These are phyloP conservation scores for Leucania comma DNA, from an alignment of 2,888 invertebrate genomes.

Conservation along the genomic window DNA sequence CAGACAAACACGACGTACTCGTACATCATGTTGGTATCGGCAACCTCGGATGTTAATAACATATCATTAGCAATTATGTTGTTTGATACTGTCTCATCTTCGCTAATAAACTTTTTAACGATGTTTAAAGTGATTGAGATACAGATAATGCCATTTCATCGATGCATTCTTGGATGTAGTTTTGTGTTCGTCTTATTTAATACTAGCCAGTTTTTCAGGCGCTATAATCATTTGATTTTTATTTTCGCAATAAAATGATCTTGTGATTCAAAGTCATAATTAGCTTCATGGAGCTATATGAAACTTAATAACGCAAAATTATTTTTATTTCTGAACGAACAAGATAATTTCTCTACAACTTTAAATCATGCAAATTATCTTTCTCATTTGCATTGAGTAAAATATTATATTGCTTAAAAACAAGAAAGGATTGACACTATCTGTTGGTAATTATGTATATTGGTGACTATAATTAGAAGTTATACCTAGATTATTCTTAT, in stretches of 20 bases:
- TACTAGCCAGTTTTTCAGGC: no score
- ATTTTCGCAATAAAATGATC: no score
- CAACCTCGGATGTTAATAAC: constrained; percentile 10
- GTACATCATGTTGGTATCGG: background rate
- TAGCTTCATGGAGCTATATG: no score
- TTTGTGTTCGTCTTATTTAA: background rate
- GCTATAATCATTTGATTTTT: no score
- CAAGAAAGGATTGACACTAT: no score
- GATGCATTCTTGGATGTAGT: constrained; percentile 8
- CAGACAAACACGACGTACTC: background rate
- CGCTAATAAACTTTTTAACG: constrained; percentile 29
- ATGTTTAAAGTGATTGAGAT: constrained; percentile 4
- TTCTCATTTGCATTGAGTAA: no score
- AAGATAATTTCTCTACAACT: no score
- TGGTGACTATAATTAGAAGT: constrained; percentile 3
- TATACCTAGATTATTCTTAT: constrained; percentile 1
- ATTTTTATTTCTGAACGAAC: no score
- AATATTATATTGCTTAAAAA: no score
- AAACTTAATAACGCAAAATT: no score
- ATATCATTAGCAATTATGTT: constrained; percentile 11
- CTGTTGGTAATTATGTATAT: background rate
- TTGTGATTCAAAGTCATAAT: no score
- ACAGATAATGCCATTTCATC: constrained; percentile 1
- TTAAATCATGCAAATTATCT: no score
- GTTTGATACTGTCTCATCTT: constrained; percentile 34